phyloP scores from a whole-genome alignment of 53 echinoderm and acorn worm species.

The Glandiceps talaboti region DNA sequence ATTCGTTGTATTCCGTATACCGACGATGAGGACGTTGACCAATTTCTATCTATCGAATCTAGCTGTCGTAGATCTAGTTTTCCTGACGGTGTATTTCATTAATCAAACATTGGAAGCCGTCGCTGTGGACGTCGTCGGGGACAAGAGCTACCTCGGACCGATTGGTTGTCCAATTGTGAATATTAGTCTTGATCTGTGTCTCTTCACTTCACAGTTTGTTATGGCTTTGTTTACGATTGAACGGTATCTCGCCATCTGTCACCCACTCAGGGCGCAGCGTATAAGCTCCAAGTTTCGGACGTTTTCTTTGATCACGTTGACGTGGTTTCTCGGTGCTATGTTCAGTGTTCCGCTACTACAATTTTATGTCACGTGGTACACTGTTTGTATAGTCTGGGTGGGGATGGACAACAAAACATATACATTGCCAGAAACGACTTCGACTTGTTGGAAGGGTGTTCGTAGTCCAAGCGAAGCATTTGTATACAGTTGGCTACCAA shows the following conservation, averaged over 20 bases:
- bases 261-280: constrained; percentile 14
- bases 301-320: constrained; percentile 11
- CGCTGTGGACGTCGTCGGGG: constrained; percentile 15
- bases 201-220: constrained; percentile 22
- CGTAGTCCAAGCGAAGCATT: neutral
- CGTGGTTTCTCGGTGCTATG: constrained; percentile 16
- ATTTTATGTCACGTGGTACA: neutral
- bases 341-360: constrained; percentile 14
- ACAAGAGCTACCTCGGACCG: constrained; percentile 17
- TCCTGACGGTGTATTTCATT: constrained; percentile 23
- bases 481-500: neutral
- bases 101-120: constrained; percentile 16
- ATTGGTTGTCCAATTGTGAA: constrained; percentile 23
- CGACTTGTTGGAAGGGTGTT: neutral
- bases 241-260: constrained; percentile 28
- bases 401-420: neutral
- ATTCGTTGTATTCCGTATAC: constrained; percentile 60
- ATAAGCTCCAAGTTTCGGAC: constrained; percentile 13
- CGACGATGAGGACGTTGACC: constrained; percentile 64
- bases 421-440: neutral
- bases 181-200: constrained; percentile 4
- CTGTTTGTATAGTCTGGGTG: neutral
- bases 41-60: constrained; percentile 72
- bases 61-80: constrained; percentile 62
- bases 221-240: constrained; percentile 20